Conservation (phyloP, 2,888 invertebrate species). For the Leucozona laternaria region DNA sequence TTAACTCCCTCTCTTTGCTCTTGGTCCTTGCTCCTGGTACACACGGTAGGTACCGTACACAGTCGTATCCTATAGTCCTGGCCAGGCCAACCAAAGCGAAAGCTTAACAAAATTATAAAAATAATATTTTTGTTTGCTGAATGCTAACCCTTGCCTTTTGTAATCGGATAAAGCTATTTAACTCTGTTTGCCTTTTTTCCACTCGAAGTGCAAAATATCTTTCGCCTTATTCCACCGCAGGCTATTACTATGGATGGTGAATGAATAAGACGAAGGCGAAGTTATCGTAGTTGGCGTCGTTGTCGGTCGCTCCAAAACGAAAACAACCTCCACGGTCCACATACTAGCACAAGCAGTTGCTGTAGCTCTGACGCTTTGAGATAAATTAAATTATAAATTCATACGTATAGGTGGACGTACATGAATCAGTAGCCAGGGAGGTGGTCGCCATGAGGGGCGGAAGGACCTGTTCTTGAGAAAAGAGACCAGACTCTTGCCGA, state of each 20-base stretch:
- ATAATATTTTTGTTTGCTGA: constrained; percentile 68
- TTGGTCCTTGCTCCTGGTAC: background rate
- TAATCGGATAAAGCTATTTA: constrained; percentile 72
- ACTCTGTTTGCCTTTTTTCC: constrained; percentile 64
- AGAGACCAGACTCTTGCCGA: constrained; percentile 3
- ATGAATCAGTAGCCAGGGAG: background rate
- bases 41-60: background rate
- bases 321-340: constrained; percentile 32
- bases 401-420: constrained; percentile 14
- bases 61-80: background rate
- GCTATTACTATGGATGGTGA: constrained; percentile 47
- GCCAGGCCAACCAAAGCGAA: constrained; percentile 31
- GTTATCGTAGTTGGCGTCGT: constrained; percentile 1
- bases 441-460: background rate
- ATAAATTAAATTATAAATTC: constrained; percentile 70
- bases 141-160: constrained; percentile 72
- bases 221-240: constrained; percentile 30
- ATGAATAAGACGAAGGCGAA: background rate
- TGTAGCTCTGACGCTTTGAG: constrained; percentile 35
- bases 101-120: constrained; percentile 59
- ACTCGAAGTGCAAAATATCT: constrained; percentile 69
- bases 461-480: constrained; percentile 41
- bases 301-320: constrained; percentile 30
- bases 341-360: background rate
- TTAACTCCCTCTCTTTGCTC: constrained; percentile 38